Evolutionary conservation across 2,113 vertebrate species (phyloP).

Genomic region (Antechinus flavipes): DNA sequence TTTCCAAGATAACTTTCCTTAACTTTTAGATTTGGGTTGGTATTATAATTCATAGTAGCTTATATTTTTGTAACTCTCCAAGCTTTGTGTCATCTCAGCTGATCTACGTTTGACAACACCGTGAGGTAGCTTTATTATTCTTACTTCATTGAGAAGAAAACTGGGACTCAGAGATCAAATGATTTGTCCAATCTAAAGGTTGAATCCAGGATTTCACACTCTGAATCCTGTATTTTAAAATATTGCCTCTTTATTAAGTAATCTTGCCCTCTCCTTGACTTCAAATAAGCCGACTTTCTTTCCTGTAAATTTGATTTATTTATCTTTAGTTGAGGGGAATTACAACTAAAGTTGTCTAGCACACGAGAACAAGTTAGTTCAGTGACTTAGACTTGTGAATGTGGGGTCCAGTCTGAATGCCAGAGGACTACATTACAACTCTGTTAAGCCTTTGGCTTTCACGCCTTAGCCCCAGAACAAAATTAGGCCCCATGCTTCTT

Average conservation of each 20-base stretch:
- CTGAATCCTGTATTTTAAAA: slow-evolving; percentile 24
- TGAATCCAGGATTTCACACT: not conserved
- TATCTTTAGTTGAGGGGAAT: not conserved
- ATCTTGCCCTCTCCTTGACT: not conserved
- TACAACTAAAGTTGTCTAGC: not conserved
- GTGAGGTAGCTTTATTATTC: not conserved
- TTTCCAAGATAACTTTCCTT: not conserved
- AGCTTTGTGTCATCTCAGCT: not conserved
- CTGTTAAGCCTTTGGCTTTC: not conserved
- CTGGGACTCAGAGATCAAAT: not conserved
- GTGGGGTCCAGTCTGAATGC: not conserved
- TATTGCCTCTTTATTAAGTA: not conserved
- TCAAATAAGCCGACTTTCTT: not conserved
- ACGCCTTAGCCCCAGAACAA: not conserved
- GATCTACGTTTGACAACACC: not conserved
- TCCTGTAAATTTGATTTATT: not conserved
- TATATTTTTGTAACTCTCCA: not conserved
- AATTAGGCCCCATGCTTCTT: not conserved
- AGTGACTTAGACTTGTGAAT: not conserved
- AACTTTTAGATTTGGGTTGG: not conserved
- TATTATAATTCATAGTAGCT: not conserved
- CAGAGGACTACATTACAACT: not conserved
- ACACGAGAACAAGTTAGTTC: not conserved
- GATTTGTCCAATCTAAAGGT: not conserved
- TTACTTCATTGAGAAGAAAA: not conserved